Conservation (phyloP, 2,888 invertebrate genomes). For the Temnothorax rugatulus region DNA sequence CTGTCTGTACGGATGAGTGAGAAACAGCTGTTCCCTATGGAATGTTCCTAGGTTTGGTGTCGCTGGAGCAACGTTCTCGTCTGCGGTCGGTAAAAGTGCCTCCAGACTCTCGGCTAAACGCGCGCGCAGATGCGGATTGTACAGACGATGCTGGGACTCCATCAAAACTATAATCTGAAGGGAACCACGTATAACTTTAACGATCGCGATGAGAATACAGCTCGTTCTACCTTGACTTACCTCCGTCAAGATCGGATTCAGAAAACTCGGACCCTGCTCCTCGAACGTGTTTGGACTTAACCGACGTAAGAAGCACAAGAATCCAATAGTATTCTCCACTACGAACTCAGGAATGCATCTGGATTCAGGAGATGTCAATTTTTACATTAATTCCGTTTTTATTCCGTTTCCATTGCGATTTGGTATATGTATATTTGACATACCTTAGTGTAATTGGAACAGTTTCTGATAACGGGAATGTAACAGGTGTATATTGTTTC, state of each 20-base stretch:
- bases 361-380: conserved; percentile 56
- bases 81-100: conserved; percentile 92
- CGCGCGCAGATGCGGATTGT: conserved; percentile 97
- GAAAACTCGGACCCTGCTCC: conserved; percentile 89
- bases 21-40: conserved; percentile 92
- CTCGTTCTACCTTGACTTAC: conserved; percentile 65
- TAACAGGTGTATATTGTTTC: conserved; percentile 87
- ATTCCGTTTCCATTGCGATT: neutral
- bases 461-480: conserved; percentile 89
- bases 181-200: conserved; percentile 11
- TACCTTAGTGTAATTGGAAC: conserved; percentile 91
- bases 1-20: conserved; percentile 91
- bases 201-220: conserved; percentile 18
- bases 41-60: conserved; percentile 87
- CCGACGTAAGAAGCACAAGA: conserved; percentile 92
- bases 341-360: conserved; percentile 96
- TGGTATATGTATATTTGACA: neutral
- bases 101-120: conserved; percentile 96
- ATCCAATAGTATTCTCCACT: conserved; percentile 94
- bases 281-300: conserved; percentile 90
- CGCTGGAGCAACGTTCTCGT: conserved; percentile 86
- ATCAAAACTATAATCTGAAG: conserved; percentile 92
- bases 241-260: conserved; percentile 91
- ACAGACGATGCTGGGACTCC: conserved; percentile 93
- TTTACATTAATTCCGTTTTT: neutral